These are phyloP conservation scores for Diachasma alloeum DNA, from an alignment of 1,140 invertebrate genomes.

Conservation along the genomic window DNA sequence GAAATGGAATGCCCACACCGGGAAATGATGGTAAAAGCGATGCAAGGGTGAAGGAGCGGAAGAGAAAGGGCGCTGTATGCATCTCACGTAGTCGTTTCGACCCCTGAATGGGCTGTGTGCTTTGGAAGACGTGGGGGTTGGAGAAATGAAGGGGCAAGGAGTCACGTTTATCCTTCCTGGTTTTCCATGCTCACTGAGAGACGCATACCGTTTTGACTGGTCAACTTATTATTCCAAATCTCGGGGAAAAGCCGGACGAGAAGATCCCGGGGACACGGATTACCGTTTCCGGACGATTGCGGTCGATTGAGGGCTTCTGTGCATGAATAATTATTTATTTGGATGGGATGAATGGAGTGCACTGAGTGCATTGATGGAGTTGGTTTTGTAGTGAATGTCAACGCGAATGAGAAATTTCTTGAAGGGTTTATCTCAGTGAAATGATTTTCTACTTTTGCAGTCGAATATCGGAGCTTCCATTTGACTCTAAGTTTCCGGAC, in stretches of 20 bases:
- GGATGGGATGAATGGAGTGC: too few species aligned
- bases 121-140: not conserved
- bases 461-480: too few species aligned
- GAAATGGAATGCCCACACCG: not conserved
- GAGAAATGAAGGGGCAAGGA: not conserved
- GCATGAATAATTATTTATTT: not conserved
- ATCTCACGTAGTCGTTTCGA: conserved; percentile 19
- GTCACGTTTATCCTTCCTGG: conserved; percentile 21
- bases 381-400: too few species aligned
- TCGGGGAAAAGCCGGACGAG: not conserved
- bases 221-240: conserved; percentile 26
- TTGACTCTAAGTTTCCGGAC: too few species aligned
- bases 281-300: conserved; percentile 15
- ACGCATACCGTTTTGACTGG: not conserved
- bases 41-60: not conserved
- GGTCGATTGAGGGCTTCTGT: not conserved
- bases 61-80: conserved; percentile 5
- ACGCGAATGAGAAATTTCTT: too few species aligned
- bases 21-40: conserved; percentile 8
- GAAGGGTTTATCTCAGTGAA: too few species aligned
- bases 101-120: conserved; percentile 9
- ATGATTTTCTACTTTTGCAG: too few species aligned
- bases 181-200: conserved; percentile 14
- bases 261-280: not conserved
- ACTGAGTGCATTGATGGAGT: too few species aligned